Conservation (phyloP, 1,140 invertebrate species). For the Branchinecta lynchi region DNA sequence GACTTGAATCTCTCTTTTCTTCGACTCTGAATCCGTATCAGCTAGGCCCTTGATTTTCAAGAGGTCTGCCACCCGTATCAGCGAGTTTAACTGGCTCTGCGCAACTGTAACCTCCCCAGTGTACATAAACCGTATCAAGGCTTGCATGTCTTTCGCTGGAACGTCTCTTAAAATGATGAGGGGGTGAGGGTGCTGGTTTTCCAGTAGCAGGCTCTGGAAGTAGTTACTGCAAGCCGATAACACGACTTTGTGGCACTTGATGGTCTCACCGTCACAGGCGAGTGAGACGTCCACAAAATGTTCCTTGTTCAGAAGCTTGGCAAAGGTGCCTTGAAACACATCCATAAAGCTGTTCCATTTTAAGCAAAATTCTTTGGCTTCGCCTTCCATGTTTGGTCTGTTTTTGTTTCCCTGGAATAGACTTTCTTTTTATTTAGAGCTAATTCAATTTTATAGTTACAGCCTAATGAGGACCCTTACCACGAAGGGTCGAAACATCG, state of each 20-base stretch:
- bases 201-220: slow-evolving; percentile 80
- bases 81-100: slow-evolving; percentile 71
- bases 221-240: slow-evolving; percentile 85
- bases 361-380: slow-evolving; percentile 65
- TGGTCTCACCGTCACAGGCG: slow-evolving; percentile 74
- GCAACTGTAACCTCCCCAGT: slow-evolving; percentile 80
- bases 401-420: no score
- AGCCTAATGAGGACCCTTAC: no score
- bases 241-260: slow-evolving; percentile 84
- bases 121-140: slow-evolving; percentile 60
- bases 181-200: slow-evolving; percentile 79
- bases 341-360: slow-evolving; percentile 74
- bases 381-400: neutral
- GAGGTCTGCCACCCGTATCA: slow-evolving; percentile 76
- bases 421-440: no score
- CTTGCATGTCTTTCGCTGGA: slow-evolving; percentile 72
- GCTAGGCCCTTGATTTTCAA: slow-evolving; percentile 78
- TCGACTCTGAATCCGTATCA: slow-evolving; percentile 61
- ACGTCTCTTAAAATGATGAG: slow-evolving; percentile 84
- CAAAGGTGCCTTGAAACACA: slow-evolving; percentile 73
- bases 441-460: no score
- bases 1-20: slow-evolving; percentile 28
- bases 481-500: no score
- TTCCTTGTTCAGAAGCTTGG: slow-evolving; percentile 65
- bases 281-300: slow-evolving; percentile 70